A percentile compares a stretch with the other conserved stretches of the same genome.
phyloP scores from a whole-genome alignment of 2,888 invertebrate species.

The Andrena camellia region DNA sequence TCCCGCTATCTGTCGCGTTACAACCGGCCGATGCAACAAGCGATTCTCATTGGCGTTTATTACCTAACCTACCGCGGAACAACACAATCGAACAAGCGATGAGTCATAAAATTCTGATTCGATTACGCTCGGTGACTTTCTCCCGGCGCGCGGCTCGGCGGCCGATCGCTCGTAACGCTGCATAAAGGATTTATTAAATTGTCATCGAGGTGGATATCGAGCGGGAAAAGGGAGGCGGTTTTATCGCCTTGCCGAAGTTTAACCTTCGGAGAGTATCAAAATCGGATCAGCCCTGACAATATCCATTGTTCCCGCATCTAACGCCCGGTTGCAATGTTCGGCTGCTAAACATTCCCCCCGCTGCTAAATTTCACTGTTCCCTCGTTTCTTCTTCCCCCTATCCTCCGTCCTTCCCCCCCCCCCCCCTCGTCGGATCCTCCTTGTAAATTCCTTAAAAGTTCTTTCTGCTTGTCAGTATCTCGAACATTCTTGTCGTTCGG shows the following conservation, averaged over 20 bases:
- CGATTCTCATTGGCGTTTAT: constrained; percentile 38
- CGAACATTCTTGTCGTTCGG: constrained; percentile 2
- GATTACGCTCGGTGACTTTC: constrained; percentile 57
- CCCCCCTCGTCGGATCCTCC: background rate
- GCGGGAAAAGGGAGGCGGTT: constrained; percentile 17
- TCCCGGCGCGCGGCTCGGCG: constrained; percentile 27
- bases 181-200: constrained; percentile 57
- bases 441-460: constrained; percentile 1
- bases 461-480: background rate
- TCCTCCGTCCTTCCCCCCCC: too few relatives aligned
- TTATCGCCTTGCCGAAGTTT: constrained; percentile 29
- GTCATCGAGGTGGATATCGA: constrained; percentile 34
- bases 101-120: constrained; percentile 64
- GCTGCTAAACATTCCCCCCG: background rate
- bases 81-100: constrained; percentile 47
- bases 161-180: constrained; percentile 33
- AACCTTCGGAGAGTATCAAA: constrained; percentile 38
- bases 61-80: constrained; percentile 44
- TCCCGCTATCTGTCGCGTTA: background rate
- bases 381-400: background rate
- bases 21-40: constrained; percentile 7
- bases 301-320: constrained; percentile 10
- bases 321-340: background rate
- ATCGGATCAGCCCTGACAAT: constrained; percentile 30
- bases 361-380: background rate